phyloP scores from a whole-genome alignment of 2,113 vertebrate genomes.

The Lichenostomus cassidix region DNA sequence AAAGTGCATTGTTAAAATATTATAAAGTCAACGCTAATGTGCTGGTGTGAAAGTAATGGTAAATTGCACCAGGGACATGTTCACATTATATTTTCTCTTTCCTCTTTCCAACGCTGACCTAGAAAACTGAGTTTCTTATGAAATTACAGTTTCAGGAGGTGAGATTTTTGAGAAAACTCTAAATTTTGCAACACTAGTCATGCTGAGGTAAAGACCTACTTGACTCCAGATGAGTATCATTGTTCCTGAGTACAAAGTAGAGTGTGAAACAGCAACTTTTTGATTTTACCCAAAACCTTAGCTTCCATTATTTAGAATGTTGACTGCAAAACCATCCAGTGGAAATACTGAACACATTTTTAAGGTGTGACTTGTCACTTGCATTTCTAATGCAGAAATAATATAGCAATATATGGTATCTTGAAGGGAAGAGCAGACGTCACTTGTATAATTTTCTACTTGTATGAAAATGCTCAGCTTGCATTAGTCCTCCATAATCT shows the following conservation, averaged over 20 bases:
- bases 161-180: neutral
- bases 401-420: neutral
- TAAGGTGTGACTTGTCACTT: neutral
- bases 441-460: neutral
- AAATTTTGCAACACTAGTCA: neutral
- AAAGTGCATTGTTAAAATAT: neutral
- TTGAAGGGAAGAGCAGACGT: neutral
- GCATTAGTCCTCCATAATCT: neutral
- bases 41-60: neutral
- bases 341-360: neutral
- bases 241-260: neutral
- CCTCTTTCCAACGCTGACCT: neutral
- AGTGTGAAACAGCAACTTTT: neutral
- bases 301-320: neutral
- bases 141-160: neutral
- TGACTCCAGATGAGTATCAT: neutral
- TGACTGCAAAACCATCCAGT: neutral
- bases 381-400: neutral
- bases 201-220: neutral
- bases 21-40: neutral
- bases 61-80: neutral
- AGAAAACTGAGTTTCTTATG: neutral
- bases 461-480: neutral
- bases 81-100: neutral
- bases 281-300: neutral